Percentiles rank a stretch among this genome's conserved stretches.
phyloP scores from a whole-genome alignment of 2,888 invertebrate genomes.

The Catocala sponsa region DNA sequence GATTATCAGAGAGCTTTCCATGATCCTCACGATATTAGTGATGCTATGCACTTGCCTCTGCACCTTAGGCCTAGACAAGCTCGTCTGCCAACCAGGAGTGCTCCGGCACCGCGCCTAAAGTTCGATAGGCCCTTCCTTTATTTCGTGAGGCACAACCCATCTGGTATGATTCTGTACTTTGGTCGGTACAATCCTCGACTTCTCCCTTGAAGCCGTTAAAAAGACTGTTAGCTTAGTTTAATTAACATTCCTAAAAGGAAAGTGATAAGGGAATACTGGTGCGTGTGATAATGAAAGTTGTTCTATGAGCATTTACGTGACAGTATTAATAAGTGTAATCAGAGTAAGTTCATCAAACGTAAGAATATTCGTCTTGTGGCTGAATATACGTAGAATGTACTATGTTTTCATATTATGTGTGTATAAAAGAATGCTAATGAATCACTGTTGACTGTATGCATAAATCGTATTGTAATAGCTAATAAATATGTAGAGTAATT shows the following conservation, averaged over 20 bases:
- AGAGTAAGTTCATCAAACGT: constrained; percentile 60
- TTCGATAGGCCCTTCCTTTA: constrained; percentile 96
- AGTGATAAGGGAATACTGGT: constrained; percentile 81
- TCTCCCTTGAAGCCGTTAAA: constrained; percentile 88
- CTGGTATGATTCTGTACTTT: constrained; percentile 96
- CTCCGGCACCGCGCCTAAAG: constrained; percentile 91
- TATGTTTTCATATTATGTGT: constrained; percentile 70
- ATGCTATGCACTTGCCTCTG: constrained; percentile 89
- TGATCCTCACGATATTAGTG: constrained; percentile 88
- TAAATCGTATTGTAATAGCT: constrained; percentile 63
- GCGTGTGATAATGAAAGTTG: constrained; percentile 78
- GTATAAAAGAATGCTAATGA: constrained; percentile 67
- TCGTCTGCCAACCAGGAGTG: constrained; percentile 90
- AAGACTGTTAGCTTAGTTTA: constrained; percentile 85
- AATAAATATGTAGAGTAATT: constrained; percentile 53
- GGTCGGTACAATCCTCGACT: constrained; percentile 95
- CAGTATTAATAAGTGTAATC: constrained; percentile 82
- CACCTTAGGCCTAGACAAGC: constrained; percentile 92
- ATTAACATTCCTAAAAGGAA: constrained; percentile 82
- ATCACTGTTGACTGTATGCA: constrained; percentile 65
- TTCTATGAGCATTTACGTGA: constrained; percentile 83
- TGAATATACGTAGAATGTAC: constrained; percentile 48
- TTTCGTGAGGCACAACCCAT: constrained; percentile 96
- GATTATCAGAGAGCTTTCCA: constrained; percentile 91
- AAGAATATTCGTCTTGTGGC: constrained; percentile 53